Conservation (phyloP, 2,113 vertebrate species). For the Raja brachyura region DNA sequence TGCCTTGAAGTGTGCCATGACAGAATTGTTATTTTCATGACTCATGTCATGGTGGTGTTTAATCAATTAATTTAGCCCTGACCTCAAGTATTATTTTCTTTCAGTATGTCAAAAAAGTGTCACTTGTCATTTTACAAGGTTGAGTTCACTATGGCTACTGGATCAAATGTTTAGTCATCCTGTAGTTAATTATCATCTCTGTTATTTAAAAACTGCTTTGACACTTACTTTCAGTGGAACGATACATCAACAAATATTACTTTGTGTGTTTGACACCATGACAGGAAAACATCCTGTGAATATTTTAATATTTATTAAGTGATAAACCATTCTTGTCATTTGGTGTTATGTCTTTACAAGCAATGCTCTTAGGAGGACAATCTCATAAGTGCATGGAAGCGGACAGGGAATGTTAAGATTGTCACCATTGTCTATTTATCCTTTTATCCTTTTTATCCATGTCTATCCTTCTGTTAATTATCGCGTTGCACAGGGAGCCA, state of each 20-base stretch:
- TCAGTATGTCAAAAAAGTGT: not conserved
- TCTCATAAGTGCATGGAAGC: not conserved
- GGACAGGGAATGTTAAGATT: not conserved
- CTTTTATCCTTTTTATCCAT: too few relatives aligned
- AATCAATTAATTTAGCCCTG: slow-evolving; percentile 2
- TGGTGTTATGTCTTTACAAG: not conserved
- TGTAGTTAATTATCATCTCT: not conserved
- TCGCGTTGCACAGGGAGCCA: too few relatives aligned
- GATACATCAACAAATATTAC: not conserved
- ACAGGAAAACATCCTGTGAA: not conserved
- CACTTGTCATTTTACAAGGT: not conserved
- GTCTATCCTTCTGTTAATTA: too few relatives aligned
- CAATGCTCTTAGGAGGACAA: not conserved
- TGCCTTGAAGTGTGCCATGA: not conserved
- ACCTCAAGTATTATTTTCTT: not conserved
- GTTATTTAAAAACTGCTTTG: not conserved
- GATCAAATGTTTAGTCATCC: not conserved
- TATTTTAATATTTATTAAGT: too few relatives aligned
- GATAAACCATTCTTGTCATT: not conserved
- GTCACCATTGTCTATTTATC: too few relatives aligned
- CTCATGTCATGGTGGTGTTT: not conserved
- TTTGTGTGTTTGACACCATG: not conserved
- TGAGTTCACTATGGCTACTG: not conserved
- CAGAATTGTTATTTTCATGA: slow-evolving; percentile 18
- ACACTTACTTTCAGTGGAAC: not conserved